Evolutionary conservation across 1,140 invertebrate genomes (phyloP), one percentile per base, ranked within the genome.

Genomic region (Drosophila sproati): DNA sequence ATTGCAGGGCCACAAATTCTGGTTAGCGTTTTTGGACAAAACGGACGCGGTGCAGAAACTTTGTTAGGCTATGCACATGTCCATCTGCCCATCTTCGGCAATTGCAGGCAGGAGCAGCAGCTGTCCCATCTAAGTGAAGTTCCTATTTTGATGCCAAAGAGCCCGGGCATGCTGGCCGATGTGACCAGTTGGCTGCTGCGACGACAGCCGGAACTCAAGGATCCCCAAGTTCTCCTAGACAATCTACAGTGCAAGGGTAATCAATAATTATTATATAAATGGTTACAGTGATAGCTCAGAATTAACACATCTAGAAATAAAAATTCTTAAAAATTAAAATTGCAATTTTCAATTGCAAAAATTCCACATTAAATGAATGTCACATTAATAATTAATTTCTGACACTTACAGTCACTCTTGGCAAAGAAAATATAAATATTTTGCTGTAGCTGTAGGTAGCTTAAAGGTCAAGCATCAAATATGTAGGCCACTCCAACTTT

Each of bases 1-100:
- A 10, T 66, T 54, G 0, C 48, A 93, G 93, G 93, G 93, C 93
- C 93, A 3, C 92, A 93, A 64, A 78, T 93, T 4, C 77, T 93
- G 7, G 73, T 93, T 12, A 89, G 88, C 54, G 78, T 93, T 0
- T 93, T 92, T 69, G 93, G 93, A 0, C 85, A 89, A 41, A 93
- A 77, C 51, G 82, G 83, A 6, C 67, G 77, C 60, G 86, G 87
- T 0, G 78, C 74, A 0, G 93, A 93, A 41, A 78, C 73, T 1
- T 59, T 90, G 10, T 32, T 93, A 3, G 93, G 93, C 4, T 93
- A 93, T 62, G 82, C 92, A 3, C 79, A 91, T 41, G 80, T 87
- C 3, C 91, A 93, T 78, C 60, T 93, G 32, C 93, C 93, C 2
- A 76, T 92, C 7, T 91, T 91, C 28, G 80, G 85, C 1, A 50